Conservation (phyloP, 30 jellyfish, hydroid and myxozoan species). For the Catostylus mosaicus region DNA sequence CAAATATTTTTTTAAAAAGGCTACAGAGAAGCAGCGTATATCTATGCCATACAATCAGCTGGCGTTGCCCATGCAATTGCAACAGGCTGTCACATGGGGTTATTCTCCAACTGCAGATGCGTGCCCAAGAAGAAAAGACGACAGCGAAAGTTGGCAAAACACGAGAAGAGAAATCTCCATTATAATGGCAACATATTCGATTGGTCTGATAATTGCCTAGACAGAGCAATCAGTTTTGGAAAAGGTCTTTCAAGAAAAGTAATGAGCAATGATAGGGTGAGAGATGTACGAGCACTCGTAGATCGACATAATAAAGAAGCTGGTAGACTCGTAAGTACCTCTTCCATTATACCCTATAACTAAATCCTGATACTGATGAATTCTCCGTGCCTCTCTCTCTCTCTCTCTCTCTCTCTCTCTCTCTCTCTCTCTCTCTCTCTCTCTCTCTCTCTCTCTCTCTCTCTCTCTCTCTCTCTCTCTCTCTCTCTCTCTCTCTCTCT, state of each 20-base stretch:
- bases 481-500: too few relatives aligned
- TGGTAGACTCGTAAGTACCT: conserved; percentile 77
- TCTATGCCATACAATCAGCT: conserved; percentile 81
- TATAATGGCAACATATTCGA: conserved; percentile 66
- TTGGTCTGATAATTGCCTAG: conserved; percentile 82
- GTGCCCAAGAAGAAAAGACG: conserved; percentile 66
- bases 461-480: too few relatives aligned
- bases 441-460: too few relatives aligned
- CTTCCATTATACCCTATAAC: too few relatives aligned
- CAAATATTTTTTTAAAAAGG: too few relatives aligned
- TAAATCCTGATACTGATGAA: too few relatives aligned
- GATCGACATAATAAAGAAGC: conserved; percentile 85
- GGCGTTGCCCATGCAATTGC: conserved; percentile 80
- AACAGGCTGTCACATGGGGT: conserved; percentile 64
- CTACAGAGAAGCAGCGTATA: conserved; percentile 77
- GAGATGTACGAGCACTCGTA: conserved; percentile 69
- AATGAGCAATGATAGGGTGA: conserved; percentile 63
- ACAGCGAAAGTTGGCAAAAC: conserved; percentile 63
- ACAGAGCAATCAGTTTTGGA: conserved; percentile 72
- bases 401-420: too few relatives aligned
- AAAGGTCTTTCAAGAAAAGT: conserved; percentile 66
- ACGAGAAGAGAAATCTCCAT: conserved; percentile 51
- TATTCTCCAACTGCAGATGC: conserved; percentile 65
- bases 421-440: too few relatives aligned
- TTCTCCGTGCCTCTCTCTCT: too few relatives aligned